Base-by-base conservation (phyloP, 2,113 vertebrate species). In the Lampris incognitus region DNA sequence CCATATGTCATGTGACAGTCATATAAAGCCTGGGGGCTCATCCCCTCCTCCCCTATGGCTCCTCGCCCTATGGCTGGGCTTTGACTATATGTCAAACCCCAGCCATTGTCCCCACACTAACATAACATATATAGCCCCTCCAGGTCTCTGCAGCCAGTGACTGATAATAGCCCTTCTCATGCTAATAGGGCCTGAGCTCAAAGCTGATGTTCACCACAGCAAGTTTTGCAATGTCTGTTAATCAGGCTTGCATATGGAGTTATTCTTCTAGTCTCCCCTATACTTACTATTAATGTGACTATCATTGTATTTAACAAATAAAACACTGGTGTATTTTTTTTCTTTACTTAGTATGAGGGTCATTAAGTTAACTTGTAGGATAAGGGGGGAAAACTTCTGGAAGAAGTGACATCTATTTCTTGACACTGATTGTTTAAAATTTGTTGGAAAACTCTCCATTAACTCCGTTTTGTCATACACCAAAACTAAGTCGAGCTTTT, bases 21-120 rank as follows among this genome's bases (percentile, higher is more conserved):
- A 82, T 83, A 88, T 86, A 84, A 74, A 59, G 57, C 37, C 38
- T 9, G 8, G 37, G 8, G 57, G 37, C 11, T 5, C 38, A 59
- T 59, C 37, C 9, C 38, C 57, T 13, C 37, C 37, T 38, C 10
- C 55, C 37, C 24, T 39, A 78, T 51, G 24, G 24, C 24, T 24
- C 24, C 24, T 24, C 24, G 24, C 24, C 24, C 24, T 24, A 24
- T 24, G 24, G 24, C 24, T 24, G 24, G 24, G 24, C 24, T 24
- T 24, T 24, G 24, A 24, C 24, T 24, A 24, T 24, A 24, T 24
- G 24, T 24, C 24, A 24, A 24, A 24, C 42, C 39, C 0, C n/a
- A 80, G 52, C 64, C 56, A 24, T 42, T 62, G 74, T 50, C 44
- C 37, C 78, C 4, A 1, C 56, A 52, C 40, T 54, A 54, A 54